These are phyloP conservation scores for Scomber scombrus DNA, from an alignment of 2,113 vertebrate species.

Conservation along the genomic window DNA sequence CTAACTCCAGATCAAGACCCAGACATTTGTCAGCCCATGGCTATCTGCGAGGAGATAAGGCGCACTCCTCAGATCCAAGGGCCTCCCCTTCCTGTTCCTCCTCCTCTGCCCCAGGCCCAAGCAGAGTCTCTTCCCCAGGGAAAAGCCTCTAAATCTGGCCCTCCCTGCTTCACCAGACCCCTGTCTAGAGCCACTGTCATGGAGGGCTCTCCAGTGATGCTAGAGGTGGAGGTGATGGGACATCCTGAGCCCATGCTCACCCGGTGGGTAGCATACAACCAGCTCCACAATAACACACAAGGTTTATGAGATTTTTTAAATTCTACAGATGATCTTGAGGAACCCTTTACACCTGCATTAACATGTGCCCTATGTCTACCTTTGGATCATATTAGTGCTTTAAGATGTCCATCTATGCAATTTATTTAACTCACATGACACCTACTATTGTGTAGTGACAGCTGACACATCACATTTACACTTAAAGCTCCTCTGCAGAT, in stretches of 20 bases:
- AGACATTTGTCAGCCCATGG: slow-evolving; percentile 85
- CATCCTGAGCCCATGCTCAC: slow-evolving; percentile 92
- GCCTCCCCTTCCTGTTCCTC: slow-evolving; percentile 72
- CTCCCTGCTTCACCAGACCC: slow-evolving; percentile 89
- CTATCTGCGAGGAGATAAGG: slow-evolving; percentile 89
- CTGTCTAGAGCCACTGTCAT: slow-evolving; percentile 90
- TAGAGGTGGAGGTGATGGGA: slow-evolving; percentile 96
- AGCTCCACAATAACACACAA: slow-evolving; percentile 80
- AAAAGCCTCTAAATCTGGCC: slow-evolving; percentile 46
- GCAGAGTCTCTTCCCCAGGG: slow-evolving; percentile 83
- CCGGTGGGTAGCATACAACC: slow-evolving; percentile 97
- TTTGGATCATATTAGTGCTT: background rate
- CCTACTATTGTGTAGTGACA: too few relatives aligned
- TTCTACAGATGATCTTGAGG: background rate
- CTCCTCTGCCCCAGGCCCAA: slow-evolving; percentile 31
- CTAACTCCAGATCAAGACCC: slow-evolving; percentile 84
- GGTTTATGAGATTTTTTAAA: slow-evolving; percentile 4
- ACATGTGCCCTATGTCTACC: background rate
- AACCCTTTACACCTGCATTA: slow-evolving; percentile 7
- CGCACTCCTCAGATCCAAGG: slow-evolving; percentile 85
- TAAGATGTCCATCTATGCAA: too few relatives aligned
- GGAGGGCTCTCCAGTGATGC: slow-evolving; percentile 94
- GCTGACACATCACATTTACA: too few relatives aligned
- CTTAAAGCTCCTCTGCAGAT: too few relatives aligned
- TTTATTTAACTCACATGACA: too few relatives aligned